Percentiles rank a stretch among this genome's conserved stretches.
Conservation (phyloP, 92 coral and sea anemone genomes). For the Palythoa heliodiscus region DNA sequence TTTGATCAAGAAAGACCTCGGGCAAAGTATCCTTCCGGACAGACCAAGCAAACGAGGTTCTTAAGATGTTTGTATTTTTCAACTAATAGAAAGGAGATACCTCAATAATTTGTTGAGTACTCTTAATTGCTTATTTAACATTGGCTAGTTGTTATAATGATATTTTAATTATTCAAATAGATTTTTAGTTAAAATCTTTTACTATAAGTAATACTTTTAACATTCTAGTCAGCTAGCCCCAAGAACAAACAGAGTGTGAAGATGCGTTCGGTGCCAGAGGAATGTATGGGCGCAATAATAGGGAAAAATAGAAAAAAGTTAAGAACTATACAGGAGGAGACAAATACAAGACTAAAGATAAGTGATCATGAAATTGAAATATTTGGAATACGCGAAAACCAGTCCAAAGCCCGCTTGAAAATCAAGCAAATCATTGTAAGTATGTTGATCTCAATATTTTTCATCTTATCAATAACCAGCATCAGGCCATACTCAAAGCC, state of each 20-base stretch:
- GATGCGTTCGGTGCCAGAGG: slow-evolving; percentile 5
- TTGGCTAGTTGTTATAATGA: background rate
- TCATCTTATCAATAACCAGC: background rate
- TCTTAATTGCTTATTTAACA: background rate
- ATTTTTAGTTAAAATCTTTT: no score
- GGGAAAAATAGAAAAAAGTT: background rate
- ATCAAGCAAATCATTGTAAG: slow-evolving; percentile 17
- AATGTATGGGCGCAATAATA: background rate
- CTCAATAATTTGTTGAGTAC: no score
- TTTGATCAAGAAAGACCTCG: no score
- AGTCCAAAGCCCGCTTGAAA: slow-evolving; percentile 7
- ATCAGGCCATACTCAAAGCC: no score
- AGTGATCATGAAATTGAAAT: background rate
- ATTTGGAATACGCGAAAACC: slow-evolving; percentile 5
- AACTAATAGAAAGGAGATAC: no score
- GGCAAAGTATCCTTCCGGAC: no score
- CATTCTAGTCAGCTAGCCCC: background rate
- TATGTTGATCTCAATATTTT: background rate
- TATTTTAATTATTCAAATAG: no score
- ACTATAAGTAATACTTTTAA: background rate
- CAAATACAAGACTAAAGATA: background rate
- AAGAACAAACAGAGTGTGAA: background rate
- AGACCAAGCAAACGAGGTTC: no score
- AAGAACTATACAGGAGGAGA: background rate
- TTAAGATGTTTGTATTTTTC: no score